These are phyloP conservation scores for Calycopis cecrops DNA, from an alignment of 1,140 invertebrate genomes.

Conservation along the genomic window DNA sequence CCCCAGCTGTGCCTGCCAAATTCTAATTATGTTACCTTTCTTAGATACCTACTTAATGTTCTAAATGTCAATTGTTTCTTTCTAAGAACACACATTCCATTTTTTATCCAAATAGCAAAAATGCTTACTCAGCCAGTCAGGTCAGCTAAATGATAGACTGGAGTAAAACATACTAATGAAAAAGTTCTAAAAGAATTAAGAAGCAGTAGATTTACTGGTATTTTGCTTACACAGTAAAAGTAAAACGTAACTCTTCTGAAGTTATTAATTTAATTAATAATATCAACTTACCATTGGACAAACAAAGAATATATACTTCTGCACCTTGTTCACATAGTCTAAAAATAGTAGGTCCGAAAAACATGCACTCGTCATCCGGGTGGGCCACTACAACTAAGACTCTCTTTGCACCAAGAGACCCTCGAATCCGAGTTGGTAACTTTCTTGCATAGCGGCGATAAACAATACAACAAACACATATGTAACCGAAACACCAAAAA, in stretches of 20 bases:
- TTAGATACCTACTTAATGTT: no score
- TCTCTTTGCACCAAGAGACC: constrained; percentile 68
- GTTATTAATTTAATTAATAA: not conserved
- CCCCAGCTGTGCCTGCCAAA: no score
- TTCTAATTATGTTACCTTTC: no score
- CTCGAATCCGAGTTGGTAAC: constrained; percentile 52
- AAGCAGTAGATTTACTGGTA: no score
- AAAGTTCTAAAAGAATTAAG: no score
- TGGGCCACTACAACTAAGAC: constrained; percentile 92
- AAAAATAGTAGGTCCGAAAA: constrained; percentile 94
- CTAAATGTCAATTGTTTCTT: no score
- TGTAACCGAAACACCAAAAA: constrained; percentile 59
- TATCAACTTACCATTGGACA: constrained; percentile 84
- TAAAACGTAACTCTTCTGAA: not conserved
- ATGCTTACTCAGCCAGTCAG: no score
- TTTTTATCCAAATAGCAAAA: no score
- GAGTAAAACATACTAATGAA: no score
- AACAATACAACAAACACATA: constrained; percentile 59
- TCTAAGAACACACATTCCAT: no score
- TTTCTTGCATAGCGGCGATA: constrained; percentile 62
- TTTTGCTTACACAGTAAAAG: not conserved
- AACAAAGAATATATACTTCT: constrained; percentile 88
- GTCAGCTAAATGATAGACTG: no score
- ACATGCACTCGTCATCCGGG: constrained; percentile 99
- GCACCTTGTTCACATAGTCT: constrained; percentile 78